These are phyloP conservation scores for Periophthalmodon schlosseri DNA, from an alignment of 2,113 vertebrate species.

Conservation along the genomic window DNA sequence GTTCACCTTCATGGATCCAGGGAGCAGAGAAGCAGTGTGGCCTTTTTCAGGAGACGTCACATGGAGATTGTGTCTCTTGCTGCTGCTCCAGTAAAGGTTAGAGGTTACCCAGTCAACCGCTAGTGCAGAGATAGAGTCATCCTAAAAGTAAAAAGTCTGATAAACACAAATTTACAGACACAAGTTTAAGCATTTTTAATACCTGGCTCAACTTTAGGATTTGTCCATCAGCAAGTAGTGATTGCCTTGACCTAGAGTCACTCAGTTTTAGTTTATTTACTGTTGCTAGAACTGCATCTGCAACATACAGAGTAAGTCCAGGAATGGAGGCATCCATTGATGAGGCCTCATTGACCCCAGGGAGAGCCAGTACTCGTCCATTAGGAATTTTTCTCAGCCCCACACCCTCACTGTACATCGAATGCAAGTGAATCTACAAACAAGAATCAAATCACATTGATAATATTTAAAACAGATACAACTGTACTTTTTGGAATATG, in stretches of 20 bases:
- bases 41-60: slow-evolving; percentile 72
- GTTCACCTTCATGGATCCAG: slow-evolving; percentile 52
- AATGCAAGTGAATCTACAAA: slow-evolving; percentile 81
- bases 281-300: slow-evolving; percentile 69
- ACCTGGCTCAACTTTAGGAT: slow-evolving; percentile 63
- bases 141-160: slow-evolving; percentile 19
- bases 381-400: slow-evolving; percentile 73
- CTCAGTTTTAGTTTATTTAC: slow-evolving; percentile 77
- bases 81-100: slow-evolving; percentile 89
- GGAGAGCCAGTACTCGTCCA: slow-evolving; percentile 65
- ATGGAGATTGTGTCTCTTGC: slow-evolving; percentile 60
- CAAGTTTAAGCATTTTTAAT: not conserved
- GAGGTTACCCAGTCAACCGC: slow-evolving; percentile 89
- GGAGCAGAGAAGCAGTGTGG: slow-evolving; percentile 72
- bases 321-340: slow-evolving; percentile 74
- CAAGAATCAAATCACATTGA: not conserved
- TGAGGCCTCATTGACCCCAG: slow-evolving; percentile 68
- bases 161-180: too few species aligned
- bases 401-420: slow-evolving; percentile 51
- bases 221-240: slow-evolving; percentile 65
- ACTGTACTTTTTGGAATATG: not conserved
- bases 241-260: slow-evolving; percentile 54
- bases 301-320: slow-evolving; percentile 79
- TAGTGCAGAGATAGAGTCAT: slow-evolving; percentile 75
- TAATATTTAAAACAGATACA: not conserved